Evolutionary conservation across 1,140 invertebrate species (phyloP), one percentile per base, ranked within the genome.

Genomic region (Drosophila pseudoananassae): DNA sequence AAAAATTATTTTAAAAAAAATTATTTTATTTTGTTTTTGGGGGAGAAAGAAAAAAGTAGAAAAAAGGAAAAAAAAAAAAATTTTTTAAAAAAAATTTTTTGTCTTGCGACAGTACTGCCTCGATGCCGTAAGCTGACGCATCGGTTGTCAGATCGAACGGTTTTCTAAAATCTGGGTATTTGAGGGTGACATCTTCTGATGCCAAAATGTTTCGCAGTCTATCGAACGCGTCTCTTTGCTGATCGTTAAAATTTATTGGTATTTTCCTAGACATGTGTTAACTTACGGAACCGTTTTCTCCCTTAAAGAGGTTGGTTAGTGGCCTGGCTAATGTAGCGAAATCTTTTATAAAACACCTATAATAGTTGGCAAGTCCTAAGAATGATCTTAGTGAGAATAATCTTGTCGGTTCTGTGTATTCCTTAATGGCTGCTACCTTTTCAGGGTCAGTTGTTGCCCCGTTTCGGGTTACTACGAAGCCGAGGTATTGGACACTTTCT

Each of bases 71-170:
- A n/a, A n/a, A n/a, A n/a, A n/a, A n/a, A n/a, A n/a, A n/a, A n/a
- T n/a, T n/a, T n/a, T n/a, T n/a, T n/a, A n/a, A n/a, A n/a, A n/a
- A n/a, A n/a, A n/a, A n/a, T n/a, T n/a, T n/a, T n/a, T n/a, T 20
- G 25, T 36, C 33, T n/a, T 36, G 33, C 9, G 33, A 36, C 10
- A 9, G 12, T 36, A 36, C 33, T 36, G 33, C 9, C 12, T 20
- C 46, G 9, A 49, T 49, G 23, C 23, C 20, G 17, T 49, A 20
- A 23, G 46, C 46, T 20, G 17, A 49, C 5, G 46, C 20, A 20
- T 49, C 46, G 10, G 46, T 49, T 10, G 46, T 49, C 23, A 25
- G 46, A 49, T 49, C 46, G 20, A 49, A 49, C 14, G 46, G 46
- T 23, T 47, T 23, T 4, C 43, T 54, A 27, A n/a, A 25, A 10